Base-by-base conservation (phyloP, 2,113 vertebrate species). In the Andinoacara biseriatus region DNA sequence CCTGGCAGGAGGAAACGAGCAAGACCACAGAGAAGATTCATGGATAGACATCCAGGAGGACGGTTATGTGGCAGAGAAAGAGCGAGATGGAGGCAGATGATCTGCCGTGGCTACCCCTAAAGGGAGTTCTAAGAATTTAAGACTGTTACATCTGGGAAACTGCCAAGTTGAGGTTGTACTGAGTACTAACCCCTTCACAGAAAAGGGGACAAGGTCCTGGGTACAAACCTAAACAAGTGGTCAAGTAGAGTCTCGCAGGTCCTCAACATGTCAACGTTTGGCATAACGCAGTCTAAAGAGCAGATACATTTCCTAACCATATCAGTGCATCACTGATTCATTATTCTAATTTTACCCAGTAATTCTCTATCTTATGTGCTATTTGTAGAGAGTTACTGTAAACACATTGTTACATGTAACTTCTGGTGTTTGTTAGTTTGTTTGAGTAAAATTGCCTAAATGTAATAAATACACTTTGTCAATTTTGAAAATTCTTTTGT, bases 111-210 rank as follows among this genome's bases (percentile, higher is more conserved):
- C 0, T 31, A 31, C 29, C 29, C 29, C 29, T 31, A 58, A 29
- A 24, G 20, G 7, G 58, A 15, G n/a, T 57, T 13, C 1, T 22
- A 57, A n/a, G n/a, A 62, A n/a, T 62, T 62, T 62, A 61, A 61
- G 0, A 35, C 31, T 0, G 0, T 11, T 22, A 65, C 61, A 40
- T 63, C 61, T 40, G 35, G 1, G 35, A 63, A 40, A 40, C 40
- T 9, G 3, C 35, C 0, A 40, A 40, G 61, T 63, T 22, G 38
- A 15, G 1, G 8, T 63, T 40, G 38, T 35, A 63, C n/a, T 63
- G 61, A 65, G 35, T 43, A 40, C n/a, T 65, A 24, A 9, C 2
- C 7, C 22, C 61, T 65, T 65, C 61, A 40, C n/a, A 24, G 35
- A 15, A 40, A 0, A 65, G 61, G 40, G 35, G 35, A 63, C 35